These are phyloP conservation scores for Rugalucina vietnamica DNA, from an alignment of 2,888 invertebrate genomes.

Conservation along the genomic window DNA sequence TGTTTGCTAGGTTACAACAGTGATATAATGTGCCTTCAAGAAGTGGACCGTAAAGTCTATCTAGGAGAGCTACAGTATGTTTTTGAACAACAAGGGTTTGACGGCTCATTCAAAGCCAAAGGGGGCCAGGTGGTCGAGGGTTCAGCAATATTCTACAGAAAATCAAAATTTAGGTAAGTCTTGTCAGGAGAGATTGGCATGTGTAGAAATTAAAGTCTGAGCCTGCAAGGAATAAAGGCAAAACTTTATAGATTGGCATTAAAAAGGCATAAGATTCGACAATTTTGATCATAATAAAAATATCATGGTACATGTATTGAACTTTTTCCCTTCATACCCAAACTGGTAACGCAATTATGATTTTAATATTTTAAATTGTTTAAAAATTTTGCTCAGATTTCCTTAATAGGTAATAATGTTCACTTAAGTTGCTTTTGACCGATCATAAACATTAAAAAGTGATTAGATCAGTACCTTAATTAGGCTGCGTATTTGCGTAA, in stretches of 20 bases:
- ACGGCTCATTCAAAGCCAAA: slow-evolving; percentile 75
- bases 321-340: too few species aligned
- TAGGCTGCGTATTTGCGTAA: too few species aligned
- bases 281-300: too few species aligned
- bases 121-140: slow-evolving; percentile 90
- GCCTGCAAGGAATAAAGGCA: neutral
- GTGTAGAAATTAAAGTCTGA: neutral
- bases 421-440: too few species aligned
- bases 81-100: slow-evolving; percentile 86
- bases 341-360: too few species aligned
- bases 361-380: too few species aligned
- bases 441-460: too few species aligned
- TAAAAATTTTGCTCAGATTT: too few species aligned
- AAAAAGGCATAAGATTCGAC: neutral
- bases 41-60: slow-evolving; percentile 93
- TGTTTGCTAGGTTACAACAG: slow-evolving; percentile 90
- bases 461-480: too few species aligned
- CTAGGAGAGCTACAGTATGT: slow-evolving; percentile 87
- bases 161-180: slow-evolving; percentile 87
- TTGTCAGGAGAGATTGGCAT: too few species aligned
- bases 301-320: too few species aligned
- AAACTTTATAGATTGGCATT: neutral
- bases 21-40: slow-evolving; percentile 96
- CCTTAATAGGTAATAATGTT: too few species aligned
- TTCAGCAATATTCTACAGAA: slow-evolving; percentile 90